These are phyloP conservation scores for Myzus persicae DNA, from an alignment of 1,140 invertebrate genomes.

Conservation along the genomic window DNA sequence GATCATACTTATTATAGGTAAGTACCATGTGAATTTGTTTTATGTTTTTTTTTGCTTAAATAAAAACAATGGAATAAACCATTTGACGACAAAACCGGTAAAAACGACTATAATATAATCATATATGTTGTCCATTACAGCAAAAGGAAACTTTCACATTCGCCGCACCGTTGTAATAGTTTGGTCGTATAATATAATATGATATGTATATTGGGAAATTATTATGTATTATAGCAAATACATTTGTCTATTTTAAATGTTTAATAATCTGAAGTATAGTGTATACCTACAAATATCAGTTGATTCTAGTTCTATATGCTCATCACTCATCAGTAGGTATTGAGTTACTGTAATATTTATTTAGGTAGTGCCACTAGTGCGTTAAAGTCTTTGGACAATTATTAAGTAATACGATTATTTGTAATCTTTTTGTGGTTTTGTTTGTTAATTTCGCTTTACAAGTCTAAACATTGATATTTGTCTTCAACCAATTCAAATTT, in stretches of 20 bases:
- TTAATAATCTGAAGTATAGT: neutral
- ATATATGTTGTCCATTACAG: slow-evolving; percentile 4
- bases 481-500: neutral
- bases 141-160: slow-evolving; percentile 52
- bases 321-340: neutral
- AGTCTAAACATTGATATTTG: neutral
- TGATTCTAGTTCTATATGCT: neutral
- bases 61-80: slow-evolving; percentile 20
- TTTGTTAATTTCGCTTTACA: neutral
- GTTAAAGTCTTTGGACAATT: neutral
- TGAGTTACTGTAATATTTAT: neutral
- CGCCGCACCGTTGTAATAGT: neutral
- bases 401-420: no score
- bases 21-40: neutral
- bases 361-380: no score
- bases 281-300: neutral
- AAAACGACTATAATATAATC: slow-evolving; percentile 28
- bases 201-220: neutral
- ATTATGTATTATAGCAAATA: neutral
- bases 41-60: neutral
- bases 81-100: slow-evolving; percentile 27
- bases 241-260: neutral
- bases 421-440: neutral
- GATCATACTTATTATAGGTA: neutral
- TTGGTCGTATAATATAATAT: neutral